These are phyloP conservation scores for Nycticryphes semicollaris DNA, from an alignment of 2,113 vertebrate genomes.

Conservation along the genomic window DNA sequence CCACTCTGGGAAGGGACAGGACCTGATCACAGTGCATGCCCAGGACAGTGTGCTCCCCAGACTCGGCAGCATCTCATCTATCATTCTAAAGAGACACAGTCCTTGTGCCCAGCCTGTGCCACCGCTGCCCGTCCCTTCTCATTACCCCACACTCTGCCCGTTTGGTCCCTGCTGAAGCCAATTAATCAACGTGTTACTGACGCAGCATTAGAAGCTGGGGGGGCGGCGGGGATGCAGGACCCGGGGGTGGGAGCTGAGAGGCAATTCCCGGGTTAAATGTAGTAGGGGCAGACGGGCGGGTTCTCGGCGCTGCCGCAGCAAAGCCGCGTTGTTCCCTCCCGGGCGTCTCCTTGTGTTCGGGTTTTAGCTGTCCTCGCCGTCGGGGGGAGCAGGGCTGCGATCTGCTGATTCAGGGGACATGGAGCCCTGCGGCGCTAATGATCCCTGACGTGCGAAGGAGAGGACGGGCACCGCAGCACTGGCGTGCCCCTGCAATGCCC, in stretches of 20 bases:
- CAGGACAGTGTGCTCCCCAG: fast-evolving
- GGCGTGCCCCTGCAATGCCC: neutral
- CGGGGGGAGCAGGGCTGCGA: neutral
- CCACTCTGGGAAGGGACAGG: neutral
- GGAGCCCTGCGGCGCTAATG: neutral
- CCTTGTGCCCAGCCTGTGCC: fast-evolving
- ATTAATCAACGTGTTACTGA: fast-evolving
- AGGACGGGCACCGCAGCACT: neutral
- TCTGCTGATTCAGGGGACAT: slow-evolving; percentile 38
- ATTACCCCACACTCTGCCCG: fast-evolving
- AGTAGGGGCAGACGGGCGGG: fast-evolving
- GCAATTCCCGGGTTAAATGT: neutral
- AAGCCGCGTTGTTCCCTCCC: neutral
- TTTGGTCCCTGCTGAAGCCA: neutral
- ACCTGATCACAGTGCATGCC: fast-evolving
- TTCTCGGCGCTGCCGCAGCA: neutral
- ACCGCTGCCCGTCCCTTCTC: fast-evolving
- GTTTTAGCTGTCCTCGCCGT: neutral
- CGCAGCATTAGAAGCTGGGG: fast-evolving
- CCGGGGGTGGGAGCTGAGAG: neutral
- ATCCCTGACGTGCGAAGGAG: neutral
- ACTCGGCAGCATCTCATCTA: neutral
- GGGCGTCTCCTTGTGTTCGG: neutral
- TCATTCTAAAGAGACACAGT: neutral
- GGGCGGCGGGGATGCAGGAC: fast-evolving